These are phyloP conservation scores for Phaenicophaeus curvirostris DNA, from an alignment of 2,797 vertebrate species.

Conservation along the genomic window DNA sequence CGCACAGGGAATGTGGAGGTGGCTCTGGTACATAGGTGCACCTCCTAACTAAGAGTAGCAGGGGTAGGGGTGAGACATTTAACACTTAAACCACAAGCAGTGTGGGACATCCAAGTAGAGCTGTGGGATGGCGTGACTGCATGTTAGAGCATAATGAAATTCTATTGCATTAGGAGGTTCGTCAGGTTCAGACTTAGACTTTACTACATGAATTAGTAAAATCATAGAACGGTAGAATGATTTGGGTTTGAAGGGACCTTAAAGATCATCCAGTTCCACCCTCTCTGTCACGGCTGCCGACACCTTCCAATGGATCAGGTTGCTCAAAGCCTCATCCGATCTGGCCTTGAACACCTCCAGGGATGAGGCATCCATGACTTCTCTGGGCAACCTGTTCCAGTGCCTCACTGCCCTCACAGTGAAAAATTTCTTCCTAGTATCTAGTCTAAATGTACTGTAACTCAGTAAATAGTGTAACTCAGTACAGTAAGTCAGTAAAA, in stretches of 20 bases:
- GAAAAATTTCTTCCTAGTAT: too few relatives aligned
- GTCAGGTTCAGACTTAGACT: not conserved
- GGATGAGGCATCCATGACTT: too few relatives aligned
- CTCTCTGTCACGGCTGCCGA: too few relatives aligned
- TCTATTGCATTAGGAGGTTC: not conserved
- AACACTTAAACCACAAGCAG: not conserved
- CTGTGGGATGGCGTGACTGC: not conserved
- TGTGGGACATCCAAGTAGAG: not conserved
- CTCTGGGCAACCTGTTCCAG: too few relatives aligned
- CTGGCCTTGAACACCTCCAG: too few relatives aligned
- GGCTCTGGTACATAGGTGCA: not conserved
- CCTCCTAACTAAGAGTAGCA: not conserved
- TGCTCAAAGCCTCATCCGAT: too few relatives aligned
- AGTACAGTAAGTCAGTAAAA: not conserved
- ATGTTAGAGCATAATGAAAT: not conserved
- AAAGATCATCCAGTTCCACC: too few relatives aligned
- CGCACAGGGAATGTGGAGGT: not conserved
- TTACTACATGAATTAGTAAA: not conserved
- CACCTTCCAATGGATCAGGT: too few relatives aligned
- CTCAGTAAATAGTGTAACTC: not conserved
- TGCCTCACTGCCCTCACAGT: too few relatives aligned
- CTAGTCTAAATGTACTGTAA: too few relatives aligned
- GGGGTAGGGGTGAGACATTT: not conserved
- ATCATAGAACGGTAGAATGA: too few relatives aligned
- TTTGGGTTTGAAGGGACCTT: too few relatives aligned